Percentiles rank a stretch among this genome's conserved stretches.
These are phyloP conservation scores for Polyploca ridens DNA, from an alignment of 2,888 invertebrate species.

Conservation along the genomic window DNA sequence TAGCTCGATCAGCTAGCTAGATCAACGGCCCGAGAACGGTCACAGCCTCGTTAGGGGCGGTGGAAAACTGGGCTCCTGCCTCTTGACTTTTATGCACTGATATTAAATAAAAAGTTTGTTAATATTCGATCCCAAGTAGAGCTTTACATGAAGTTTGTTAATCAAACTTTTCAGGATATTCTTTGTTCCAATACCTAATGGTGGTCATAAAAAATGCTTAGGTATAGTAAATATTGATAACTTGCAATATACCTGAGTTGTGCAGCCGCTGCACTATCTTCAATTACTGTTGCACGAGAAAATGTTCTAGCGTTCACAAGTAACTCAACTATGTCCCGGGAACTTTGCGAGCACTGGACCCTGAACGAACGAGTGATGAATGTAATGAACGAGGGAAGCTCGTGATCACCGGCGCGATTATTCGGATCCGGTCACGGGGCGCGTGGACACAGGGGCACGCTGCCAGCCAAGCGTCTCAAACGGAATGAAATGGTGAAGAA, in stretches of 20 bases:
- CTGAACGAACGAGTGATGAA: constrained; percentile 53
- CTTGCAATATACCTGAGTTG: constrained; percentile 48
- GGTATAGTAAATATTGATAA: constrained; percentile 18
- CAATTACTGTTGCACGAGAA: constrained; percentile 59
- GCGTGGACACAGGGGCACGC: constrained; percentile 62
- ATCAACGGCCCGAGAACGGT: constrained; percentile 3
- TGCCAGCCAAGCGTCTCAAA: constrained; percentile 74
- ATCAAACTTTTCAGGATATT: neutral
- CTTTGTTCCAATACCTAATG: neutral
- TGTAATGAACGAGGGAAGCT: constrained; percentile 49
- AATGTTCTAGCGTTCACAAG: constrained; percentile 71
- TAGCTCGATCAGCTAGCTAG: neutral
- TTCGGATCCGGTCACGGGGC: constrained; percentile 51
- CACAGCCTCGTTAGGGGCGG: constrained; percentile 2
- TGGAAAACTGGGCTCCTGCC: neutral
- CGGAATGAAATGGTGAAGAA: constrained; percentile 84
- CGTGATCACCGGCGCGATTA: constrained; percentile 58
- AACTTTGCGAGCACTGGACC: constrained; percentile 68
- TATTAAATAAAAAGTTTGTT: neutral
- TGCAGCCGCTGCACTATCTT: constrained; percentile 53
- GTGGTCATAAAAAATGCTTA: neutral
- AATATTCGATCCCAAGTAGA: neutral
- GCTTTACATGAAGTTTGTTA: neutral
- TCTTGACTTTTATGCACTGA: no score
- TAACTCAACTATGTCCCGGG: constrained; percentile 71